Percentiles rank a stretch among this genome's conserved stretches.
phyloP scores from a whole-genome alignment of 1,140 invertebrate species.

The Wiebesia pumilae region DNA sequence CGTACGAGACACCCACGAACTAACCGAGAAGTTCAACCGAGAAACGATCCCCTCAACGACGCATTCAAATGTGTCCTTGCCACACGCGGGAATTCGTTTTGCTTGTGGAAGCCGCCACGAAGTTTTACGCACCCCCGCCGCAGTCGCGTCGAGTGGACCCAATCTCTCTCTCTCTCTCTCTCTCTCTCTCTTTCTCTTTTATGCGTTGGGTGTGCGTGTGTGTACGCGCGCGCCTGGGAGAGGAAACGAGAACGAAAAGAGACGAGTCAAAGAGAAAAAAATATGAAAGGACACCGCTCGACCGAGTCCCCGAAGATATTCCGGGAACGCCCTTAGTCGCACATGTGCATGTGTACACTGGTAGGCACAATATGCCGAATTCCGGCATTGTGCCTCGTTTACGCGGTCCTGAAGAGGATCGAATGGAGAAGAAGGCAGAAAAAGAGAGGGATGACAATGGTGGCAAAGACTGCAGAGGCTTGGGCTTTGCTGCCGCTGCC shows the following conservation, averaged over 20 bases:
- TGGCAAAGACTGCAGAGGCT: not conserved
- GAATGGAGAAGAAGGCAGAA: constrained; percentile 15
- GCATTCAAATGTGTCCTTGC: constrained; percentile 23
- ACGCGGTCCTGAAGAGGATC: constrained; percentile 42
- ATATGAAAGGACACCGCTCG: constrained; percentile 18
- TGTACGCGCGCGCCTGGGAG: not conserved
- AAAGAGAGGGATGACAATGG: constrained; percentile 30
- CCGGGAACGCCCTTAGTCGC: constrained; percentile 13
- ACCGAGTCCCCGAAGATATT: constrained; percentile 35
- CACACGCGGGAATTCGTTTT: constrained; percentile 21
- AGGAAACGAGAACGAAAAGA: not conserved
- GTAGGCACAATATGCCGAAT: constrained; percentile 19
- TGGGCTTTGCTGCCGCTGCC: constrained; percentile 54
- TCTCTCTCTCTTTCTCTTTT: not conserved
- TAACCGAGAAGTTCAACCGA: not conserved
- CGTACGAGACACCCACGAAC: constrained; percentile 17
- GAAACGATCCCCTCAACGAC: not conserved
- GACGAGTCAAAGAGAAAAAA: constrained; percentile 30
- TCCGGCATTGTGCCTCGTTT: constrained; percentile 57
- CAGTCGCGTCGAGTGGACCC: constrained; percentile 25
- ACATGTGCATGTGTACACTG: not conserved
- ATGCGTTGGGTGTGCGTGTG: not conserved
- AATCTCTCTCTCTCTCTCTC: not conserved
- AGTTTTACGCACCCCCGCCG: not conserved
- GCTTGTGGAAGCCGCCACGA: not conserved